Conservation (phyloP, 37 sponge, comb jelly and placozoan genomes). For the Oscarella lobularis region DNA sequence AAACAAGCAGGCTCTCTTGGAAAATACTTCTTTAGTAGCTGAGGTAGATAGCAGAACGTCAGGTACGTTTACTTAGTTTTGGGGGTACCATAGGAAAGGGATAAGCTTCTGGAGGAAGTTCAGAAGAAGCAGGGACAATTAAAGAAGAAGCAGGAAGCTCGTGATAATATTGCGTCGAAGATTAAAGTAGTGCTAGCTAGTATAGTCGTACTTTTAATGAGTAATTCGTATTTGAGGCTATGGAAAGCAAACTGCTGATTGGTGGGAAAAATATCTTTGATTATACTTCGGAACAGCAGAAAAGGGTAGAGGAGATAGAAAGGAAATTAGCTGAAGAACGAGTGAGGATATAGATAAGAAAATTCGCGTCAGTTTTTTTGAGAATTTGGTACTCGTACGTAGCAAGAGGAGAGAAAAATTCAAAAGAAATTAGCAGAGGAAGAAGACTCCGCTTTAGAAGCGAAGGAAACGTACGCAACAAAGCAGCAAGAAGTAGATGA, state of each 20-base stretch:
- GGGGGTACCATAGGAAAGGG: conserved; percentile 53
- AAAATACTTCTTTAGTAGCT: conserved; percentile 62
- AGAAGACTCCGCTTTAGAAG: conserved; percentile 72
- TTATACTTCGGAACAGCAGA: conserved; percentile 63
- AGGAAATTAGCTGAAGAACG: conserved; percentile 71
- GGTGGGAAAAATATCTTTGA: conserved; percentile 71
- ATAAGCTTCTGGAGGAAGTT: conserved; percentile 40
- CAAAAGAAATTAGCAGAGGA: conserved; percentile 62
- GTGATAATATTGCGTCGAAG: conserved; percentile 53
- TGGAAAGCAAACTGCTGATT: conserved; percentile 93
- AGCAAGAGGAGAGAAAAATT: conserved; percentile 55
- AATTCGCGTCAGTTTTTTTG: too few relatives aligned
- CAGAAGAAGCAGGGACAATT: conserved; percentile 33
- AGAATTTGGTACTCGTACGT: neutral
- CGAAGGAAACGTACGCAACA: conserved; percentile 60
- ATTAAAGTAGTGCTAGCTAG: conserved; percentile 34
- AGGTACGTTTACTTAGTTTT: too few relatives aligned
- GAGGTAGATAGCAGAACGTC: conserved; percentile 46
- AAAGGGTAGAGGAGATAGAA: conserved; percentile 34
- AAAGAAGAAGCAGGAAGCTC: conserved; percentile 5
- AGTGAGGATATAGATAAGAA: conserved; percentile 21
- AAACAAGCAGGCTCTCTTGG: conserved; percentile 61
- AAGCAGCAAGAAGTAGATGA: conserved; percentile 77
- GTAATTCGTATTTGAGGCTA: conserved; percentile 36
- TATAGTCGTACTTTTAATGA: neutral